These are phyloP conservation scores for Bovichtus diacanthus DNA, from an alignment of 2,797 vertebrate species.

Conservation along the genomic window DNA sequence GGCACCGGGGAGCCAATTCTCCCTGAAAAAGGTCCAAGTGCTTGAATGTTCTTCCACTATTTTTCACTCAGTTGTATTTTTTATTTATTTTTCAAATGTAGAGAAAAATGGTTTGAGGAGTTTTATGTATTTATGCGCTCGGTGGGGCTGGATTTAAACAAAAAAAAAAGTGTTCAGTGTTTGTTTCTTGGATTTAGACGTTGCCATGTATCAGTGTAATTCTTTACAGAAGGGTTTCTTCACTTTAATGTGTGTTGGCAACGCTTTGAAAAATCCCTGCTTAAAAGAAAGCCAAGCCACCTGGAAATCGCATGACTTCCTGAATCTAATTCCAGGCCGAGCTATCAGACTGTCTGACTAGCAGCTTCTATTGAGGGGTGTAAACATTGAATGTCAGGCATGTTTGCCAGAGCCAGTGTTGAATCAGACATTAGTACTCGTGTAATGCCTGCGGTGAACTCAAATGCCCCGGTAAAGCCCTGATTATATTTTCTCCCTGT, in stretches of 20 bases:
- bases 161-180: constrained; percentile 4
- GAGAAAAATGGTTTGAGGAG: constrained; percentile 5
- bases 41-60: constrained; percentile 15
- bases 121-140: constrained; percentile 16
- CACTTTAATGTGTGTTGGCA: constrained; percentile 71
- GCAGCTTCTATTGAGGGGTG: constrained; percentile 74
- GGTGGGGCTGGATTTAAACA: constrained; percentile 7
- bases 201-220: constrained; percentile 36
- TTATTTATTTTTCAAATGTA: background rate
- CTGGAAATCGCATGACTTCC: constrained; percentile 85
- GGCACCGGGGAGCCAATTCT: constrained; percentile 39
- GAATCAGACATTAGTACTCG: constrained; percentile 79
- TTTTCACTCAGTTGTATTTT: background rate
- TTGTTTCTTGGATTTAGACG: constrained; percentile 45
- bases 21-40: constrained; percentile 34
- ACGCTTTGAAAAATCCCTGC: constrained; percentile 70
- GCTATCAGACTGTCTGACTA: constrained; percentile 80
- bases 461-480: constrained; percentile 68
- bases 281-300: constrained; percentile 82
- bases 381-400: constrained; percentile 73
- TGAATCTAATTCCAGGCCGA: constrained; percentile 76
- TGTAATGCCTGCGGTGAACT: constrained; percentile 76
- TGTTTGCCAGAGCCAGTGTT: constrained; percentile 72
- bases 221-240: constrained; percentile 57
- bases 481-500: constrained; percentile 74